Evolutionary conservation across 2,113 vertebrate genomes (phyloP), one percentile per base, ranked within the genome.

Genomic region (Ptilorrhoa leucosticta): DNA sequence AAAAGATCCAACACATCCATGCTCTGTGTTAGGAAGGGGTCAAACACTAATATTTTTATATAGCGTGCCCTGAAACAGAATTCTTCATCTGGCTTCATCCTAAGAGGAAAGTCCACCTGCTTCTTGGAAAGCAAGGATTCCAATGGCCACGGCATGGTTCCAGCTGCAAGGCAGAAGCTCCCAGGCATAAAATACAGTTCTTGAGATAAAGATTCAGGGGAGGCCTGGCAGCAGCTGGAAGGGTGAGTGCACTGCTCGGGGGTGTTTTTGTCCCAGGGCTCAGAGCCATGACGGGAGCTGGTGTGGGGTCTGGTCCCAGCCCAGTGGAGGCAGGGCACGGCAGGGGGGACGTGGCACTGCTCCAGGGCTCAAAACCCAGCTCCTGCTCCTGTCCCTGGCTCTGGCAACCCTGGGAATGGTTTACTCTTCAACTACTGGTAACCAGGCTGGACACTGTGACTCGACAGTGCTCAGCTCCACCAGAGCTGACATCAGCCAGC

Each of bases 371-470:
- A 14, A 23, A 81, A 37, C 18, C 9, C 31, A 24, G 31, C 44
- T 57, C 48, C 69, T 64, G 42, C 61, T 58, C 51, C 40, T 35
- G 37, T 6, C 45, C 1, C 0, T 4, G 6, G 42, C 54, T 64
- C 64, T 75, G 80, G 11, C 48, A 81, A 3, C 33, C 48, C 44
- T 50, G 56, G 69, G 40, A 60, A 58, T 0, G 1, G 47, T 40
- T 94, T 90, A 75, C 64, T 88, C 80, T 94, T 96, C 75, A 93
- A 18, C 61, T 54, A 6, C 13, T 54, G 37, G 30, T 48, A 58
- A 61, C 28, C 53, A 71, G 31, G 16, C 40, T 24, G 51, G 58
- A 47, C 70, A 39, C 9, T 45, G 57, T 47, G 77, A 89, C 44
- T 33, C 8, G 1, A 6, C 1, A 1, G 26, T 11, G 54, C 33